Conservation (phyloP, 1,140 invertebrate species). For the Steinernema khuongi region DNA sequence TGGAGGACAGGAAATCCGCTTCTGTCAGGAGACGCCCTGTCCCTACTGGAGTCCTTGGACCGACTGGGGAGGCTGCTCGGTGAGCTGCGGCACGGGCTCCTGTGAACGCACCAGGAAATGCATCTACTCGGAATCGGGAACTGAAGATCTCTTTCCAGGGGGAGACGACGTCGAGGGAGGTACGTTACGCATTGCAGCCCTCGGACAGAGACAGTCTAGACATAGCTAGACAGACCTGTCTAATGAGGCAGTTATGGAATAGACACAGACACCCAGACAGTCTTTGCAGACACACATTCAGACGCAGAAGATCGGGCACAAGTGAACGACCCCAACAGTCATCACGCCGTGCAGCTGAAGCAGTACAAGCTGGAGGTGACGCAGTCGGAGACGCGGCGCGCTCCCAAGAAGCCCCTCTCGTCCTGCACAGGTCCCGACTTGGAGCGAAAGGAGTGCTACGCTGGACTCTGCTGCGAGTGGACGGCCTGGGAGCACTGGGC, state of each 20-base stretch:
- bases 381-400: background rate
- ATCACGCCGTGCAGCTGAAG: background rate
- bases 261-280: too few species aligned
- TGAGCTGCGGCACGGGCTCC: slow-evolving; percentile 34
- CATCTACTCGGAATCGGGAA: background rate
- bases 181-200: background rate
- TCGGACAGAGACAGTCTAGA: too few species aligned
- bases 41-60: slow-evolving; percentile 38
- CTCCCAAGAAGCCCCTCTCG: background rate
- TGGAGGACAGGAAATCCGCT: slow-evolving; percentile 26
- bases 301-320: background rate
- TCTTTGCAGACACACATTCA: too few species aligned
- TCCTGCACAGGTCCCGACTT: slow-evolving; percentile 27
- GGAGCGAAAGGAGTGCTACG: slow-evolving; percentile 32
- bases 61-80: slow-evolving; percentile 35
- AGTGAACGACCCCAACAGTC: background rate
- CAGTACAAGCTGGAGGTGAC: slow-evolving; percentile 1
- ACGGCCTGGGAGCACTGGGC: slow-evolving; percentile 27
- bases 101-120: slow-evolving; percentile 27
- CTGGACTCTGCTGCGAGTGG: slow-evolving; percentile 30
- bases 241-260: too few species aligned
- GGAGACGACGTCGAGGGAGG: background rate
- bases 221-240: too few species aligned
- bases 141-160: background rate
- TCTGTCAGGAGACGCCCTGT: slow-evolving; percentile 35